Percentiles rank a stretch among this genome's conserved stretches.
These are phyloP conservation scores for Egretta garzetta DNA, from an alignment of 2,113 vertebrate genomes.

Conservation along the genomic window DNA sequence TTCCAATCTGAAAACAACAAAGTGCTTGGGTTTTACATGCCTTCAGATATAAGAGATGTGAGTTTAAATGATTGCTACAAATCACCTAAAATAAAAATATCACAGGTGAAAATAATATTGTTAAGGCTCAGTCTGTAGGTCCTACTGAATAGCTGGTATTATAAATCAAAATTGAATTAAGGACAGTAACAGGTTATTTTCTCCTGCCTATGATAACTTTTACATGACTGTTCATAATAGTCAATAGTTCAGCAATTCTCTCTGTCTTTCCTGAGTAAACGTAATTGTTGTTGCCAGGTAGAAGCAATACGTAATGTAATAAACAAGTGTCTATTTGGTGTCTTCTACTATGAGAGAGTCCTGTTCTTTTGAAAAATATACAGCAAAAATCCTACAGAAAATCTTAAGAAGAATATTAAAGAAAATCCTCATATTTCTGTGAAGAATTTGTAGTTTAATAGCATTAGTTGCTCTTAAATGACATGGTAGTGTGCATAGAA, in stretches of 20 bases:
- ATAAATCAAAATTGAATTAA: background rate
- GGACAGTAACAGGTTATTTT: background rate
- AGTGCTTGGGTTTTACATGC: background rate
- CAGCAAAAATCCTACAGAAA: background rate
- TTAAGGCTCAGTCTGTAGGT: background rate
- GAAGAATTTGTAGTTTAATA: background rate
- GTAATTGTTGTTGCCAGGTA: background rate
- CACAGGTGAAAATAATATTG: background rate
- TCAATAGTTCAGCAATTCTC: background rate
- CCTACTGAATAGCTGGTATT: background rate
- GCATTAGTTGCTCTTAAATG: background rate
- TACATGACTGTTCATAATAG: background rate
- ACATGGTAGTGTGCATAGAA: background rate
- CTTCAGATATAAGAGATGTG: background rate
- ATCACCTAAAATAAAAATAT: background rate
- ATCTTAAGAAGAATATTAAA: background rate
- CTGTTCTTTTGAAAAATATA: background rate
- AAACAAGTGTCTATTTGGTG: background rate
- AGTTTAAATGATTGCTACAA: background rate
- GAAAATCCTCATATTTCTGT: background rate
- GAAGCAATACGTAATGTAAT: background rate
- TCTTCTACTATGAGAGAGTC: background rate
- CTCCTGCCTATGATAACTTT: background rate
- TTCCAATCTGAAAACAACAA: background rate
- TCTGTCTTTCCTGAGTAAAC: background rate